phyloP scores from a whole-genome alignment of 2,797 vertebrate genomes.

The Pempheris klunzingeri region DNA sequence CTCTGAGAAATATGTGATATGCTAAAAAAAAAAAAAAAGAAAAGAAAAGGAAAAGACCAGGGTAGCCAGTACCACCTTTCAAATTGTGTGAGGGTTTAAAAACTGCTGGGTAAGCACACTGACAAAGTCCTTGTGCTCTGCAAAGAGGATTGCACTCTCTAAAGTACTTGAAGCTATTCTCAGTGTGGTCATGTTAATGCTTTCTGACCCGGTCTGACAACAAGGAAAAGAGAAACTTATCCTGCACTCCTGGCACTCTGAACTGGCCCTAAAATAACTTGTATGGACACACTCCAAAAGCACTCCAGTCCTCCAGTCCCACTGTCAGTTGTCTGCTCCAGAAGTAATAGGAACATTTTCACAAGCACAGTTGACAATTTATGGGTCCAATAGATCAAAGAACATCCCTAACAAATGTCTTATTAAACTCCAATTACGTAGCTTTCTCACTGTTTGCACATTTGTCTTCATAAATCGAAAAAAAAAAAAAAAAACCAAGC shows the following conservation, averaged over 20 bases:
- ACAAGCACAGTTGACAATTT: constrained; percentile 45
- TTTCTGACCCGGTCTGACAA: constrained; percentile 71
- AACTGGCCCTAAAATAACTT: constrained; percentile 74
- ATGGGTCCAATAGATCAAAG: constrained; percentile 62
- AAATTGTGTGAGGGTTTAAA: constrained; percentile 55
- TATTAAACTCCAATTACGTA: constrained; percentile 42
- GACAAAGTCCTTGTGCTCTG: constrained; percentile 64
- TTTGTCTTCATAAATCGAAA: constrained; percentile 60
- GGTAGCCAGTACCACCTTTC: constrained; percentile 9
- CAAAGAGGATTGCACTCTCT: constrained; percentile 78
- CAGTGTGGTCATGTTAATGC: constrained; percentile 74
- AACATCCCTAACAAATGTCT: constrained; percentile 58
- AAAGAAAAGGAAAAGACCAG: constrained; percentile 8
- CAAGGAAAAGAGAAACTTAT: constrained; percentile 69
- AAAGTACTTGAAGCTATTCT: constrained; percentile 79
- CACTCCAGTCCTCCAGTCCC: constrained; percentile 52
- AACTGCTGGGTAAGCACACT: constrained; percentile 69
- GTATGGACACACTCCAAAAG: constrained; percentile 63
- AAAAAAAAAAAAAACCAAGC: constrained; percentile 19
- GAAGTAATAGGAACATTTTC: constrained; percentile 59
- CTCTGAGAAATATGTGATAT: constrained; percentile 32
- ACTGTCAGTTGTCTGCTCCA: constrained; percentile 61
- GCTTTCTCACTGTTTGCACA: constrained; percentile 46
- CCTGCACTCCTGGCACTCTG: constrained; percentile 53
- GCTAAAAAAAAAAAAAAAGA: constrained; percentile 19